Conservation (phyloP, 2,888 invertebrate genomes). For the Nowickia ferox region DNA sequence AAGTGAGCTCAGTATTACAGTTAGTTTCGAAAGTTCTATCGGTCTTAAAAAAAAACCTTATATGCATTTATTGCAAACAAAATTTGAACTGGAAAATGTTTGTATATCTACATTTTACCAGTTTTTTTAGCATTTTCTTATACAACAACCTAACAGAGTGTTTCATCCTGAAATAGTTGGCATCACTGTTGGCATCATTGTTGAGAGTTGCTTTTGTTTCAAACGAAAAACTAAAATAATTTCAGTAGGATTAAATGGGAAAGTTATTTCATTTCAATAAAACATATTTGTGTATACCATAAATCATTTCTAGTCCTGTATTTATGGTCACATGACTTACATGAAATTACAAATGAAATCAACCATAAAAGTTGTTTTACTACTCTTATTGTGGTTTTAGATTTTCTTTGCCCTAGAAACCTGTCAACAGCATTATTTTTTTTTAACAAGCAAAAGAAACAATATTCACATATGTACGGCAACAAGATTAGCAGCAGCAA, state of each 20-base stretch:
- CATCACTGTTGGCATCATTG: neutral
- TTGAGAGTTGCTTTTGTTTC: neutral
- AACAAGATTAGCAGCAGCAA: constrained; percentile 43
- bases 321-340: constrained; percentile 46
- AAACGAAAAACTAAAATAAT: neutral
- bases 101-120: no score
- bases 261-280: constrained; percentile 3
- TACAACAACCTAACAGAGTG: no score
- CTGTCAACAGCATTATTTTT: constrained; percentile 53
- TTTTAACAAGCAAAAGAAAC: constrained; percentile 15
- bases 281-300: constrained; percentile 7
- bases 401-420: constrained; percentile 2
- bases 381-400: constrained; percentile 23
- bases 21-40: no score
- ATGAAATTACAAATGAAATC: constrained; percentile 30
- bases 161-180: neutral
- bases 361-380: constrained; percentile 52
- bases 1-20: no score
- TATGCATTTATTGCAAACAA: no score
- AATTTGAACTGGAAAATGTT: no score
- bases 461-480: neutral
- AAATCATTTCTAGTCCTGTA: constrained; percentile 59
- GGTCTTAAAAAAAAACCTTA: no score
- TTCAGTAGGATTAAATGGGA: neutral
- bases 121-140: no score